Conservation (phyloP, 1,140 invertebrate genomes). For the Drosophila jambulina region DNA sequence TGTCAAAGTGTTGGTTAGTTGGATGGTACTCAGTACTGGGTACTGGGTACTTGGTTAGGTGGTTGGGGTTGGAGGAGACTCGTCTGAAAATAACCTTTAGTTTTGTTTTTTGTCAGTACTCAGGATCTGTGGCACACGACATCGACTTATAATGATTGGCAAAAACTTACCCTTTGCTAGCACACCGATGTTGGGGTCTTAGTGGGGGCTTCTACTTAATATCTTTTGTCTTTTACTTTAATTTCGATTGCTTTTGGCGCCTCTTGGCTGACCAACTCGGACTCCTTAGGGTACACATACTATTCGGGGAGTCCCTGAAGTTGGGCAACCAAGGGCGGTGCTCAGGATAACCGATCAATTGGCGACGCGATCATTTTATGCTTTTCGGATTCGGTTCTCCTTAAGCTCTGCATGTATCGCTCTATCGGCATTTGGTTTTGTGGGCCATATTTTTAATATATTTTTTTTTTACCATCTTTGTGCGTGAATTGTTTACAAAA, state of each 20-base stretch:
- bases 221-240: slow-evolving; percentile 11
- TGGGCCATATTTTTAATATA: slow-evolving; percentile 52
- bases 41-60: slow-evolving; percentile 31
- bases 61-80: slow-evolving; percentile 24
- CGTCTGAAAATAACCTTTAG: slow-evolving; percentile 75
- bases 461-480: slow-evolving; percentile 85
- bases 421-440: slow-evolving; percentile 63
- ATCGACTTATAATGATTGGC: slow-evolving; percentile 52
- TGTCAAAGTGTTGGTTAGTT: slow-evolving; percentile 47
- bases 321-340: slow-evolving; percentile 51
- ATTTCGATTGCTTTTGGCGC: slow-evolving; percentile 10
- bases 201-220: slow-evolving; percentile 36
- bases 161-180: slow-evolving; percentile 54
- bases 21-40: slow-evolving; percentile 11
- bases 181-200: slow-evolving; percentile 38
- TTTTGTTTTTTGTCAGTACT: slow-evolving; percentile 50
- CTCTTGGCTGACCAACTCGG: slow-evolving; percentile 27
- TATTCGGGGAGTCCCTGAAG: neutral
- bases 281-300: neutral
- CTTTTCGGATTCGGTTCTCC: slow-evolving; percentile 22
- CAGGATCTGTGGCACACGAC: slow-evolving; percentile 55
- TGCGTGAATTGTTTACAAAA: slow-evolving; percentile 85
- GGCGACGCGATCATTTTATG: slow-evolving; percentile 75
- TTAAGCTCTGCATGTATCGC: slow-evolving; percentile 9
- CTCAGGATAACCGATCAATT: slow-evolving; percentile 32